Conservation (phyloP, 2,113 vertebrate genomes). For the Cacatua alba region DNA sequence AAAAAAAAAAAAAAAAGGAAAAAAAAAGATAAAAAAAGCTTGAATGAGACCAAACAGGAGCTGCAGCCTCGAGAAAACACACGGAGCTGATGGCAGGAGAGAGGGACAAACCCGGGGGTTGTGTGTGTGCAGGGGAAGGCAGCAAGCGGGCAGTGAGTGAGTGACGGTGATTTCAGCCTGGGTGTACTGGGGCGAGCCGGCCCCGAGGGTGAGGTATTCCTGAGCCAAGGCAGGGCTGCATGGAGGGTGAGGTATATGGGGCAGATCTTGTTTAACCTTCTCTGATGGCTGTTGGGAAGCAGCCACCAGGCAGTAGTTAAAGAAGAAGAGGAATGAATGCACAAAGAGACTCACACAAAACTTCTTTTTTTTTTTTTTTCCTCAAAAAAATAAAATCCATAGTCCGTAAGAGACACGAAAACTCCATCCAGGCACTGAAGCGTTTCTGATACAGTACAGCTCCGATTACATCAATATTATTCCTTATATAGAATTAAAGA, state of each 20-base stretch:
- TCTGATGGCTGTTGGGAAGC: constrained; percentile 13
- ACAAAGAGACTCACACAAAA: constrained; percentile 67
- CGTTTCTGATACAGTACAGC: constrained; percentile 46
- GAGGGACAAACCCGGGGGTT: not conserved
- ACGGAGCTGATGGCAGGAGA: not conserved
- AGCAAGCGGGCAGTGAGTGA: not conserved
- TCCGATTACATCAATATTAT: constrained; percentile 61
- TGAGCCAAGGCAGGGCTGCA: not conserved
- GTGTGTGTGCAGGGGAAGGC: not conserved
- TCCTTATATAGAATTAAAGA: constrained; percentile 55
- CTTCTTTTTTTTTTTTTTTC: not conserved
- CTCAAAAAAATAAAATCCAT: constrained; percentile 76
- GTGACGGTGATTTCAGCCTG: not conserved
- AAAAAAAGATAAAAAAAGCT: not conserved
- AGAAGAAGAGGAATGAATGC: not conserved
- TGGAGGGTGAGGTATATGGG: constrained; percentile 66
- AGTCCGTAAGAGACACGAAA: constrained; percentile 59
- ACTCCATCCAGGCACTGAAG: constrained; percentile 54
- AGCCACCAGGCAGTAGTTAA: constrained; percentile 58
- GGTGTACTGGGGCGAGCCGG: not conserved
- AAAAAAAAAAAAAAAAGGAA: not conserved
- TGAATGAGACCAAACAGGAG: constrained; percentile 35
- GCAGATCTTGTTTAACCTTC: constrained; percentile 4
- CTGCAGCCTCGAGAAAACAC: not conserved
- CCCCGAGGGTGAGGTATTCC: constrained; percentile 5